A percentile compares a stretch with the other conserved stretches of the same genome.
Evolutionary conservation across 53 echinoderm and acorn worm genomes (phyloP).

Genomic region (Arbacia lixula): DNA sequence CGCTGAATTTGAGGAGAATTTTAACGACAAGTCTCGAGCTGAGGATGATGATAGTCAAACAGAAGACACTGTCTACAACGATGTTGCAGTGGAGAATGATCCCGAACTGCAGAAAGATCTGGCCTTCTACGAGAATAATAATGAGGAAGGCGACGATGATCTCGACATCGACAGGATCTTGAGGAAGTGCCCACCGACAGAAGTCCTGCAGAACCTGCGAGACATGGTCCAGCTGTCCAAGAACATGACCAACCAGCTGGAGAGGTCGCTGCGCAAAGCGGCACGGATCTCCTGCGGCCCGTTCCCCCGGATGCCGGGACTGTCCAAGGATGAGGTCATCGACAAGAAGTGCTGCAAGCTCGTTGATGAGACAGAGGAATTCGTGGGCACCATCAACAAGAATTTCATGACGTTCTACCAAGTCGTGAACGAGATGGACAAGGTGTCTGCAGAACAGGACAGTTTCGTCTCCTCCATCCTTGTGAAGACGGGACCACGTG

Average conservation of each 20-base stretch:
- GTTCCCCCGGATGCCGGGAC: conserved; percentile 30
- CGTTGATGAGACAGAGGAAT: background rate
- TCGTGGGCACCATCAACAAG: conserved; percentile 15
- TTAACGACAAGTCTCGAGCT: no score
- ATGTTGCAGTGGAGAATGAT: background rate
- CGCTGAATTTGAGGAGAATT: no score
- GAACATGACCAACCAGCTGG: conserved; percentile 25
- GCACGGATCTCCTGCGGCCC: conserved; percentile 23
- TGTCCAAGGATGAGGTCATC: conserved; percentile 16
- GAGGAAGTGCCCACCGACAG: conserved; percentile 29
- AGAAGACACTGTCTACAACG: no score
- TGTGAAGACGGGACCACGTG: background rate
- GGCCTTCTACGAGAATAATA: conserved; percentile 18
- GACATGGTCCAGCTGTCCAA: conserved; percentile 42
- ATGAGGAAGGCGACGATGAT: conserved; percentile 21
- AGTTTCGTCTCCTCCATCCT: conserved; percentile 46
- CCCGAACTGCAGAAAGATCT: conserved; percentile 10
- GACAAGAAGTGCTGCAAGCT: conserved; percentile 23
- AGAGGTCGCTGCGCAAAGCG: background rate
- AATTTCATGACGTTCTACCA: conserved; percentile 39
- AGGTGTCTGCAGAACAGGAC: background rate
- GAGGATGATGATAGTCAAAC: no score
- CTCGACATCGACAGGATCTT: conserved; percentile 32
- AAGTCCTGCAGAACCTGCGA: conserved; percentile 24
- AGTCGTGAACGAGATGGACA: conserved; percentile 31